These are phyloP conservation scores for Numenius phaeopus DNA, from an alignment of 2,797 vertebrate species.

Conservation along the genomic window DNA sequence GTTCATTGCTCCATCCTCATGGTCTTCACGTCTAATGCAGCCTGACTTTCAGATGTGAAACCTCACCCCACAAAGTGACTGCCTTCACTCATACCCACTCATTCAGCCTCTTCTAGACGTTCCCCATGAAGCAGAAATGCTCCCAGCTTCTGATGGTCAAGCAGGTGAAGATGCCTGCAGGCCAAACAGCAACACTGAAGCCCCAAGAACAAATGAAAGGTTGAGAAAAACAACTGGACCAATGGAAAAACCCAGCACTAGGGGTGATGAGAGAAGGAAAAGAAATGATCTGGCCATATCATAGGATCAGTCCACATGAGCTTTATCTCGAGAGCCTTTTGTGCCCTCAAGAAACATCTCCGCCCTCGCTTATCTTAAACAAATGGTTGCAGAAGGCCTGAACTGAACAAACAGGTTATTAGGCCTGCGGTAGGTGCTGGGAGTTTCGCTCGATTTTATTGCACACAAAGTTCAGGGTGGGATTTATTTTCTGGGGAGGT, in stretches of 20 bases:
- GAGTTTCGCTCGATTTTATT: background rate
- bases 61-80: background rate
- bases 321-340: slow-evolving; percentile 38
- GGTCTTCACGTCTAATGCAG: background rate
- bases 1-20: background rate
- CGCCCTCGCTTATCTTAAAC: slow-evolving; percentile 48
- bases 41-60: background rate
- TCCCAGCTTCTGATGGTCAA: fast-evolving
- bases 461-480: slow-evolving; percentile 27
- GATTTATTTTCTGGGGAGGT: background rate
- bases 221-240: background rate
- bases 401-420: slow-evolving; percentile 59
- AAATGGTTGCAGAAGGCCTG: slow-evolving; percentile 46
- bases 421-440: background rate
- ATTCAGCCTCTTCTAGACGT: fast-evolving
- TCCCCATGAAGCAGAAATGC: background rate
- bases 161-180: background rate
- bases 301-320: fast-evolving
- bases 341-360: slow-evolving; percentile 45
- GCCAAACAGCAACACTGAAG: background rate
- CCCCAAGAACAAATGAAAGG: background rate
- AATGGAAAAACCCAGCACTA: background rate
- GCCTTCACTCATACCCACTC: background rate
- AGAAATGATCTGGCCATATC: background rate
- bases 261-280: background rate